Percentiles rank a stretch among this genome's conserved stretches.
These are phyloP conservation scores for Tragopan temminckii DNA, from an alignment of 2,797 vertebrate genomes.

Conservation along the genomic window DNA sequence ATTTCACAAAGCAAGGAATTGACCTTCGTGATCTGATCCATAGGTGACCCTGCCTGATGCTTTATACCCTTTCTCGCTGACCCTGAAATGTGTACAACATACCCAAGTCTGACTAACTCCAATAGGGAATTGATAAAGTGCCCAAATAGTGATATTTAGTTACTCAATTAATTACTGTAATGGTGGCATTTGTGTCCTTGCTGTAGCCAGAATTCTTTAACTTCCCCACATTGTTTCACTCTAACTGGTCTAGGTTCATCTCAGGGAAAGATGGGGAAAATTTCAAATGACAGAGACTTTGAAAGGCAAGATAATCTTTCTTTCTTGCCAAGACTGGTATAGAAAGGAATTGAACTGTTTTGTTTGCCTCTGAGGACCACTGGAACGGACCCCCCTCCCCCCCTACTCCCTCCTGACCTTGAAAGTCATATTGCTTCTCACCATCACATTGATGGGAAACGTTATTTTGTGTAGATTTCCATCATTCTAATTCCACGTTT, in stretches of 20 bases:
- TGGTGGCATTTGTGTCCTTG: neutral
- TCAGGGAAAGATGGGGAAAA: neutral
- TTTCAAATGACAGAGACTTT: neutral
- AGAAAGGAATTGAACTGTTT: neutral
- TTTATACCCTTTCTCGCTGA: neutral
- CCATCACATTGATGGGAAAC: neutral
- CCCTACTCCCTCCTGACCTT: neutral
- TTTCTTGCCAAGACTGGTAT: neutral
- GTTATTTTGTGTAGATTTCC: constrained; percentile 47
- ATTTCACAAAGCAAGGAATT: neutral
- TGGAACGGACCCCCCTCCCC: neutral
- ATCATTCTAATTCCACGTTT: neutral
- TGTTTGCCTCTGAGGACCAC: neutral
- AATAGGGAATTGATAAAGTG: neutral
- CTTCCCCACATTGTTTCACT: neutral
- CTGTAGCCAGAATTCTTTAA: neutral
- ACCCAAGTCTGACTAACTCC: neutral
- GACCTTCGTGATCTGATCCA: fast-evolving
- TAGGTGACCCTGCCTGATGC: neutral
- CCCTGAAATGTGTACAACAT: neutral
- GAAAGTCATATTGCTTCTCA: constrained; percentile 24
- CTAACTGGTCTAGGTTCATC: neutral
- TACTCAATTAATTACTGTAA: neutral
- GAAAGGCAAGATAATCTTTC: neutral
- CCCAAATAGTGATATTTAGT: neutral